Conservation (phyloP, 2,888 invertebrate species). For the Drosophila gaucha region DNA sequence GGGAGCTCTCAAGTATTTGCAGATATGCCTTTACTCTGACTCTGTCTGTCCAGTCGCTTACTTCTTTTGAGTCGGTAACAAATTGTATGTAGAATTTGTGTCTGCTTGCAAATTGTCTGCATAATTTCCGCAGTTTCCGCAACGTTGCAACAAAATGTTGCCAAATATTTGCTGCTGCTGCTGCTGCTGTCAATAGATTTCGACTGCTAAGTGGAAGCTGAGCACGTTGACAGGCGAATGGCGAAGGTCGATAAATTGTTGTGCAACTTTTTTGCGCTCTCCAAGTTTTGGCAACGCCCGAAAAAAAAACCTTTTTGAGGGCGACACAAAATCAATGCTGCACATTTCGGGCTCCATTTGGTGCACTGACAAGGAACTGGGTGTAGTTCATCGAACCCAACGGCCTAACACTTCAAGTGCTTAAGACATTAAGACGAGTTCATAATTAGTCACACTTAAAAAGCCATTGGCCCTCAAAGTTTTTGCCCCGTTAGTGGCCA, state of each 20-base stretch:
- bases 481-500: slow-evolving; percentile 64
- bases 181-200: slow-evolving; percentile 50
- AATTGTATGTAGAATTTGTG: slow-evolving; percentile 55
- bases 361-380: background rate
- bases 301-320: slow-evolving; percentile 9
- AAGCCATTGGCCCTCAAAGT: slow-evolving; percentile 74
- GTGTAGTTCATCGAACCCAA: slow-evolving; percentile 57
- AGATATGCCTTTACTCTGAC: slow-evolving; percentile 4
- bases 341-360: slow-evolving; percentile 25
- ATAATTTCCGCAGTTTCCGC: slow-evolving; percentile 57
- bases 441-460: slow-evolving; percentile 79
- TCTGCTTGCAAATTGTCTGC: slow-evolving; percentile 64
- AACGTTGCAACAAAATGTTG: slow-evolving; percentile 39
- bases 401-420: slow-evolving; percentile 53
- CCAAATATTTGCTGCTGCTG: slow-evolving; percentile 68
- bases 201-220: slow-evolving; percentile 9
- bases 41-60: background rate
- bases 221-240: background rate
- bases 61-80: slow-evolving; percentile 31
- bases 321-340: slow-evolving; percentile 57
- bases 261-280: slow-evolving; percentile 10
- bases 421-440: slow-evolving; percentile 51
- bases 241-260: slow-evolving; percentile 28
- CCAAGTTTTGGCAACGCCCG: slow-evolving; percentile 31
- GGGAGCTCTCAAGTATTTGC: slow-evolving; percentile 21